Conservation (phyloP, 2,888 invertebrate genomes). For the Hirudinaria manillensis region DNA sequence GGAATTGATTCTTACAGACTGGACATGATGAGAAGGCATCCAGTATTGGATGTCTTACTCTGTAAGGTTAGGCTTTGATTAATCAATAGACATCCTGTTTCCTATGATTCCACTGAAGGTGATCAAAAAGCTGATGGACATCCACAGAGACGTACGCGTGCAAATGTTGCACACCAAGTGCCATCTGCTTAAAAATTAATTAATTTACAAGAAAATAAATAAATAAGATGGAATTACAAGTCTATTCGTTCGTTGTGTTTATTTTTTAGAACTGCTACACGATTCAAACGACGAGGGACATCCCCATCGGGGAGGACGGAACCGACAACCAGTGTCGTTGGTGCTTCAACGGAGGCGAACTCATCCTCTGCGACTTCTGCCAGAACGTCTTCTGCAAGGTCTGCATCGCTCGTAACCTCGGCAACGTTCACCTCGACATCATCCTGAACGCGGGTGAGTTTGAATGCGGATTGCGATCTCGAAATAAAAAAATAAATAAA, state of each 20-base stretch:
- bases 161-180: too few relatives aligned
- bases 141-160: too few relatives aligned
- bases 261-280: constrained; percentile 1
- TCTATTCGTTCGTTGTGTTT: too few relatives aligned
- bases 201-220: background rate
- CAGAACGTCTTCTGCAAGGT: constrained; percentile 30
- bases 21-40: constrained; percentile 27
- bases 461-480: background rate
- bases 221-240: background rate
- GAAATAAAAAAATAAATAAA: too few relatives aligned
- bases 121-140: too few relatives aligned
- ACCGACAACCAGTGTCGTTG: constrained; percentile 26
- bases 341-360: constrained; percentile 25
- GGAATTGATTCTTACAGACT: constrained; percentile 25
- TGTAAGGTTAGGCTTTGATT: constrained; percentile 21
- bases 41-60: constrained; percentile 19
- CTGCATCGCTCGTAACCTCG: constrained; percentile 26
- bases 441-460: constrained; percentile 23
- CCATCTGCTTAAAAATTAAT: too few relatives aligned
- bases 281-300: background rate
- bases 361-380: constrained; percentile 28
- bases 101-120: too few relatives aligned
- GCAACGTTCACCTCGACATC: constrained; percentile 25
- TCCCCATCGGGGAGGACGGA: constrained; percentile 26
- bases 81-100: background rate